Conservation (phyloP, 2,113 vertebrate species). For the Candoia aspera region DNA sequence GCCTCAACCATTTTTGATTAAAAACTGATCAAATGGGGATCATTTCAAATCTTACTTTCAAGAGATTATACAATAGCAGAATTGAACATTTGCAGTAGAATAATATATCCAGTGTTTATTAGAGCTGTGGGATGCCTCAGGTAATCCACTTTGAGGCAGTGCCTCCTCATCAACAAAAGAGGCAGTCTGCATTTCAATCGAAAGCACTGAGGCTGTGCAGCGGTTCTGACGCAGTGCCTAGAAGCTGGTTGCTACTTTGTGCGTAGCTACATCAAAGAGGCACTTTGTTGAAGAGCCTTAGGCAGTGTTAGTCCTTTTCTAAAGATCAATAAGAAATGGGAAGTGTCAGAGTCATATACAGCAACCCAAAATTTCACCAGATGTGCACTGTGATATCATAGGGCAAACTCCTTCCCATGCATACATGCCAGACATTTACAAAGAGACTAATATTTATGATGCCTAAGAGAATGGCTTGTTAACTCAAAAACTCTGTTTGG, state of each 20-base stretch:
- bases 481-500: not conserved
- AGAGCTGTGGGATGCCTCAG: not conserved
- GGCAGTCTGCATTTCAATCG: not conserved
- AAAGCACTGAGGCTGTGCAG: not conserved
- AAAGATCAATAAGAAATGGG: not conserved
- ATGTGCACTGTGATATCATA: not conserved
- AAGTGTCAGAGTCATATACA: not conserved
- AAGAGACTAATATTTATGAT: not conserved
- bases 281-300: not conserved
- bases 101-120: not conserved
- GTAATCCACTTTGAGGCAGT: not conserved
- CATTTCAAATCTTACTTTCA: not conserved
- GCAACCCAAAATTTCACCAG: not conserved
- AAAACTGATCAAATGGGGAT: not conserved
- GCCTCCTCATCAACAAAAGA: not conserved
- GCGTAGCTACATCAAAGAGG: not conserved
- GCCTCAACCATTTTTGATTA: not conserved
- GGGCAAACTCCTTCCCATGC: not conserved
- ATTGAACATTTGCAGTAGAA: not conserved
- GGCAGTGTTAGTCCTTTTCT: not conserved
- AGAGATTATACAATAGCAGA: not conserved
- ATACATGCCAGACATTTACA: not conserved
- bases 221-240: not conserved
- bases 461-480: not conserved
- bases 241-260: not conserved